Evolutionary conservation across 2,888 invertebrate genomes (phyloP).

Genomic region (Melanostoma mellinum): DNA sequence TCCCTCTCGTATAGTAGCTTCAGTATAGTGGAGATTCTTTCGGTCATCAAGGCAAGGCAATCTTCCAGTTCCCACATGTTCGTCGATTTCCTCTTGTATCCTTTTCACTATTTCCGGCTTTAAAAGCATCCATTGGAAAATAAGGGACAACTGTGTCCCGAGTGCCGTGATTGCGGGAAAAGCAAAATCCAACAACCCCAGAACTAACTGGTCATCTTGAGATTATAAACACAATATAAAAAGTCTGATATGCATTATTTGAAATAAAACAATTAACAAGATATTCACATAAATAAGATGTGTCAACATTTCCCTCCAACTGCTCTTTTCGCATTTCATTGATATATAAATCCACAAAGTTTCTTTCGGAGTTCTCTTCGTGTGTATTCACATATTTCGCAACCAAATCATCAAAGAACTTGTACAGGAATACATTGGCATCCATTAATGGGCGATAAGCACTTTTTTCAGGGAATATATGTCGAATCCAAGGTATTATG

Average conservation of each 20-base stretch:
- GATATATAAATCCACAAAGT: conserved; percentile 86
- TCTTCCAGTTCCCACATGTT: conserved; percentile 85
- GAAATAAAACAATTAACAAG: conserved; percentile 74
- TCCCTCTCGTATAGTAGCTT: conserved; percentile 85
- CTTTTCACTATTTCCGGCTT: conserved; percentile 84
- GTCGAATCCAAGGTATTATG: conserved; percentile 85
- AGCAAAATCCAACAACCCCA: conserved; percentile 85
- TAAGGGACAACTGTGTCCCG: conserved; percentile 82
- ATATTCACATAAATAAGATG: conserved; percentile 83
- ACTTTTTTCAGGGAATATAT: conserved; percentile 84
- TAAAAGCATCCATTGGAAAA: conserved; percentile 84
- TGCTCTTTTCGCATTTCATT: conserved; percentile 84
- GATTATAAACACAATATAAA: too few relatives aligned
- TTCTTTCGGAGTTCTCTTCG: conserved; percentile 83
- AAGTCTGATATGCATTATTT: too few relatives aligned
- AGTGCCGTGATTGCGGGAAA: conserved; percentile 85
- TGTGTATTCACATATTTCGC: conserved; percentile 82
- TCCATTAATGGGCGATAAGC: conserved; percentile 83
- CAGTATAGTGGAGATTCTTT: conserved; percentile 84
- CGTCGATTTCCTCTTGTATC: conserved; percentile 85
- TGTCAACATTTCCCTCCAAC: conserved; percentile 78
- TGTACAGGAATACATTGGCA: conserved; percentile 82
- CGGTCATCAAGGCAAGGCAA: conserved; percentile 85
- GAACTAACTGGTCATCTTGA: conserved; percentile 84
- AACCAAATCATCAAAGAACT: conserved; percentile 84